Conservation (phyloP, 1,140 invertebrate species). For the Saccostrea glomerata region DNA sequence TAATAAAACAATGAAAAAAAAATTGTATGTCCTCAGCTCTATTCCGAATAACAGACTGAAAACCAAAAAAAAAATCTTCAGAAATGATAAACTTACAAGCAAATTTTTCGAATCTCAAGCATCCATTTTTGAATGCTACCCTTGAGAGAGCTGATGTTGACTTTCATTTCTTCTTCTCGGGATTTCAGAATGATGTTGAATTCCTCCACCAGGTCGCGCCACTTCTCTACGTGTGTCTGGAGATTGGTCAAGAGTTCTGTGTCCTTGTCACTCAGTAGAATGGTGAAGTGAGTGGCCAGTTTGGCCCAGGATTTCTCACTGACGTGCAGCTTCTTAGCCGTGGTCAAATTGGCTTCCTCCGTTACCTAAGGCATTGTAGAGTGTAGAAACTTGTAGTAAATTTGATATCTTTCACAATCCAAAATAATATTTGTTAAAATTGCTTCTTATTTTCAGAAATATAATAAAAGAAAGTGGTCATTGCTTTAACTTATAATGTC, state of each 20-base stretch:
- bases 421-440: not conserved
- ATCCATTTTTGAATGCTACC: conserved; percentile 65
- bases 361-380: conserved; percentile 69
- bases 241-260: conserved; percentile 74
- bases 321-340: conserved; percentile 76
- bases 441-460: not conserved
- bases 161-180: conserved; percentile 72
- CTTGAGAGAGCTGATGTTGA: conserved; percentile 57
- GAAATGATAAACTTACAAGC: conserved; percentile 70
- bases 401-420: not conserved
- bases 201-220: conserved; percentile 75
- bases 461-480: not conserved
- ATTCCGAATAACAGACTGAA: not conserved
- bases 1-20: not conserved
- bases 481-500: not conserved
- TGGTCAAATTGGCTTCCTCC: conserved; percentile 74
- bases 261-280: conserved; percentile 77
- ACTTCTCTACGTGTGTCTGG: conserved; percentile 74
- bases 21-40: not conserved
- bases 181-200: conserved; percentile 70
- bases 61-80: not conserved
- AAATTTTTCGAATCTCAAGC: conserved; percentile 69
- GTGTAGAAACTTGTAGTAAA: not conserved
- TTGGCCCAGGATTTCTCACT: conserved; percentile 78
- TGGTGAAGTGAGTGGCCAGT: conserved; percentile 77